A percentile compares a stretch with the other conserved stretches of the same genome.
These are phyloP conservation scores for Listrodromus nycthemerus DNA, from an alignment of 2,888 invertebrate species.

Conservation along the genomic window DNA sequence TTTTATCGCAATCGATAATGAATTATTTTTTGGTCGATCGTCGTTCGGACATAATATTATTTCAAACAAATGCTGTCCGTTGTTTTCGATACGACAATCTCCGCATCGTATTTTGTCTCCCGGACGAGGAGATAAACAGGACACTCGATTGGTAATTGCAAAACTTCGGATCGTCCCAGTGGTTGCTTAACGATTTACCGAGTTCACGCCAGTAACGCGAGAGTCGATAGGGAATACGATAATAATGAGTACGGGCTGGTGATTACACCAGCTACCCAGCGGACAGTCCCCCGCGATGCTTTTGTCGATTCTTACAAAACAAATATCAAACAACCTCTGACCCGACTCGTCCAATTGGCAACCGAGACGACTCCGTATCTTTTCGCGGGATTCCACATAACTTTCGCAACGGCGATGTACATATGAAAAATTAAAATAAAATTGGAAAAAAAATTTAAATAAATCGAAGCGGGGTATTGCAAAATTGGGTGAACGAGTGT, in stretches of 20 bases:
- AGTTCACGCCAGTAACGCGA: background rate
- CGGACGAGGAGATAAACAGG: background rate
- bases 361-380: conserved; percentile 24
- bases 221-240: background rate
- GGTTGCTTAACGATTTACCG: conserved; percentile 11
- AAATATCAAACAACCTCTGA: conserved; percentile 34
- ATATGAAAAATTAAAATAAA: background rate
- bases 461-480: conserved; percentile 12
- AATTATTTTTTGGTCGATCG: background rate
- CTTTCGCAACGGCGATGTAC: conserved; percentile 48
- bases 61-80: background rate
- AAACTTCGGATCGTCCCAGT: conserved; percentile 9
- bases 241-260: background rate
- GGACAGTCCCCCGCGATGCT: conserved; percentile 72
- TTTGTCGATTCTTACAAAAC: conserved; percentile 72
- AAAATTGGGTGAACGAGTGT: conserved; percentile 4
- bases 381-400: conserved; percentile 20
- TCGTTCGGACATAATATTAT: background rate
- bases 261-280: background rate
- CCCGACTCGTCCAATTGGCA: conserved; percentile 3
- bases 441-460: background rate
- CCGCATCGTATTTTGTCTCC: background rate
- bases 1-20: background rate
- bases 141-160: conserved; percentile 3
- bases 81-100: background rate